Conservation (phyloP, 2,888 invertebrate genomes). For the Neria commutata region DNA sequence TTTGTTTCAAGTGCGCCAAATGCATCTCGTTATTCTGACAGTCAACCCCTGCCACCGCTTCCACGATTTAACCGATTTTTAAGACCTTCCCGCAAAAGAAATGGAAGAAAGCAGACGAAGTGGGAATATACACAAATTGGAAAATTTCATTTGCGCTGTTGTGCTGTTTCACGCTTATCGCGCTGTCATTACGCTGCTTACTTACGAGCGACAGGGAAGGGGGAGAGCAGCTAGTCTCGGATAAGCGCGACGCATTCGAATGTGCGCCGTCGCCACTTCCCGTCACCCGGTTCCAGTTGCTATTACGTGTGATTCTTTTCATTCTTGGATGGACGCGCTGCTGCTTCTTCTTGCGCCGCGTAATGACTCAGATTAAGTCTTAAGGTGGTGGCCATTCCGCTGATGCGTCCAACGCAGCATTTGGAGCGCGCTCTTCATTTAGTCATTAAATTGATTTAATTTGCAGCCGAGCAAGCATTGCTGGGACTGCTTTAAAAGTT, state of each 20-base stretch:
- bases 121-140: slow-evolving; percentile 9
- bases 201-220: too few relatives aligned
- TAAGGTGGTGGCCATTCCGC: not conserved
- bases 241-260: not conserved
- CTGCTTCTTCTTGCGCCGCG: not conserved
- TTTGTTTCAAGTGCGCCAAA: too few relatives aligned
- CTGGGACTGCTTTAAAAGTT: too few relatives aligned
- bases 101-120: not conserved
- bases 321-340: not conserved
- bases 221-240: not conserved
- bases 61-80: too few relatives aligned
- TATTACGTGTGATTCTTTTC: slow-evolving; percentile 19
- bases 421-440: slow-evolving; percentile 4
- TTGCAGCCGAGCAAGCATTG: too few relatives aligned
- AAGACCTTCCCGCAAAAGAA: slow-evolving; percentile 5
- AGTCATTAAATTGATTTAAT: slow-evolving; percentile 20
- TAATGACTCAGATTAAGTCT: slow-evolving; percentile 12
- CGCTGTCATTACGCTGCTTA: not conserved
- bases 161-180: slow-evolving; percentile 25
- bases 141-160: slow-evolving; percentile 24
- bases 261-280: not conserved
- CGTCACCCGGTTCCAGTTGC: slow-evolving; percentile 20
- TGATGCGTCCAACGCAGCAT: slow-evolving; percentile 5
- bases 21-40: too few relatives aligned
- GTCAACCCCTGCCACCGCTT: too few relatives aligned